phyloP scores from a whole-genome alignment of 2,113 vertebrate species.

The Trematocara nigrifrons region DNA sequence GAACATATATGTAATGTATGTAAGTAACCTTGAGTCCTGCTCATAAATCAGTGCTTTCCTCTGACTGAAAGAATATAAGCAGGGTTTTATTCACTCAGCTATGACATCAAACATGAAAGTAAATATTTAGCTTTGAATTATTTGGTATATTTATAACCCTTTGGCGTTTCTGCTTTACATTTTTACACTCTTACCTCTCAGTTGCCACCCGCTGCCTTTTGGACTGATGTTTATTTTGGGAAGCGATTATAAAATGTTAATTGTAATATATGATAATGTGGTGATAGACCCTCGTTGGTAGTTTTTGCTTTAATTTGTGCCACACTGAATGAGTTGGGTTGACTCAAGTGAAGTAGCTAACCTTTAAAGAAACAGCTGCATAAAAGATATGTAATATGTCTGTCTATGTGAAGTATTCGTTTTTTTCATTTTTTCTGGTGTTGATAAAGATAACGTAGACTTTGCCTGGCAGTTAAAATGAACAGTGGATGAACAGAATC shows the following conservation, averaged over 20 bases:
- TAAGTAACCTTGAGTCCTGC: neutral
- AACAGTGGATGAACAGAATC: neutral
- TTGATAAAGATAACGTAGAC: neutral
- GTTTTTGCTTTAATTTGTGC: neutral
- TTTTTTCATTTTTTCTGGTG: neutral
- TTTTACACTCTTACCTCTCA: slow-evolving; percentile 16
- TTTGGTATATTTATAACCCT: slow-evolving; percentile 7
- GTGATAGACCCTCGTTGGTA: neutral
- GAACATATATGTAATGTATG: neutral
- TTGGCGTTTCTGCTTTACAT: neutral
- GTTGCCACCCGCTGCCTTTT: slow-evolving; percentile 22
- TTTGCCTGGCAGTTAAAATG: neutral
- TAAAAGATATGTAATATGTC: neutral
- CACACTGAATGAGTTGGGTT: neutral
- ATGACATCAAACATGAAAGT: neutral
- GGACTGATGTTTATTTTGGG: neutral
- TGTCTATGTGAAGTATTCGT: neutral
- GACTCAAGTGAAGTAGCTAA: neutral
- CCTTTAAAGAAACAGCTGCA: neutral
- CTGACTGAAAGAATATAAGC: slow-evolving; percentile 17
- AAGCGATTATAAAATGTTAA: neutral
- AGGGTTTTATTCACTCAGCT: neutral
- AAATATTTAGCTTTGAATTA: neutral
- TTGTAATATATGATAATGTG: neutral
- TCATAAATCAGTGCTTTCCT: neutral